Evolutionary conservation across 2,797 vertebrate species (phyloP).

Genomic region (Cyclopterus lumpus): DNA sequence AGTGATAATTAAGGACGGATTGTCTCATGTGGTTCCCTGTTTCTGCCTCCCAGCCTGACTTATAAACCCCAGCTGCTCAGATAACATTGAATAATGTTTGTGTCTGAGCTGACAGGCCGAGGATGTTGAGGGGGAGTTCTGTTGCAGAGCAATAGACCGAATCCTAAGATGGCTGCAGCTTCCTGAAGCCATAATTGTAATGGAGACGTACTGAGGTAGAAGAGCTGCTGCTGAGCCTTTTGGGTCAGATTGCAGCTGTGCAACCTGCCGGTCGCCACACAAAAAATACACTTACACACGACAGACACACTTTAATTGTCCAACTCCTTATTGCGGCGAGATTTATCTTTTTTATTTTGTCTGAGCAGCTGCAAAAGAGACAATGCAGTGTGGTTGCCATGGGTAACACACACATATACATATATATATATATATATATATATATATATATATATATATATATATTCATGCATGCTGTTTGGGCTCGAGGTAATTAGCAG

Average conservation of each 20-base stretch:
- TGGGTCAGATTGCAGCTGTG: conserved; percentile 28
- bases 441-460: too few species aligned
- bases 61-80: conserved; percentile 20
- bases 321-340: not conserved
- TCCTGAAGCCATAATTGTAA: conserved; percentile 36
- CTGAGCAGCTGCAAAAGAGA: conserved; percentile 20
- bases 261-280: conserved; percentile 3
- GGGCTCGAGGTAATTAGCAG: conserved; percentile 34
- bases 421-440: too few species aligned
- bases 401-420: conserved; percentile 26
- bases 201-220: conserved; percentile 16
- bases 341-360: conserved; percentile 34
- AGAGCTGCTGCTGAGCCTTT: conserved; percentile 24
- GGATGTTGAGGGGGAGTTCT: conserved; percentile 13
- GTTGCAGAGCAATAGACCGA: conserved; percentile 23
- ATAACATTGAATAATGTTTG: conserved; percentile 40
- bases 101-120: conserved; percentile 33
- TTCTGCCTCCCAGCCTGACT: conserved; percentile 14
- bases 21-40: conserved; percentile 8
- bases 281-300: not conserved
- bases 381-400: conserved; percentile 43
- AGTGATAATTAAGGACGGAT: conserved; percentile 33
- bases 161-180: conserved; percentile 29
- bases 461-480: conserved; percentile 23
- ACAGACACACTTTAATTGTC: not conserved